A percentile compares a stretch with the other conserved stretches of the same genome.
Evolutionary conservation across 2,113 vertebrate genomes (phyloP).

Genomic region (Collichthys lucidus): DNA sequence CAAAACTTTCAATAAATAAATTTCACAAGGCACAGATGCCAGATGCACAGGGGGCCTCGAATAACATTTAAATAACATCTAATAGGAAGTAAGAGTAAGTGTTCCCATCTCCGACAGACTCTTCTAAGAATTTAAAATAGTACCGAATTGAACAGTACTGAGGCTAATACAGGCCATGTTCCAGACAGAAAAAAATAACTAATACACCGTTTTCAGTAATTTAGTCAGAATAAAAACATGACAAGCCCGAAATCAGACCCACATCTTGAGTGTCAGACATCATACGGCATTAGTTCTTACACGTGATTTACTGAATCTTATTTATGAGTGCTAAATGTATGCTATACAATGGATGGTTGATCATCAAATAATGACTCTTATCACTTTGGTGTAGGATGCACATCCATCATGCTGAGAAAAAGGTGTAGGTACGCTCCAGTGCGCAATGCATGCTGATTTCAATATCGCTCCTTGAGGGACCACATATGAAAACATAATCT

Average conservation of each 20-base stretch:
- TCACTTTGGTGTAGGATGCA: slow-evolving; percentile 70
- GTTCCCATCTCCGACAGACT: slow-evolving; percentile 27
- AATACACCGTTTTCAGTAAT: not conserved
- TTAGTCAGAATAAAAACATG: not conserved
- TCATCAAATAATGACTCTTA: slow-evolving; percentile 83
- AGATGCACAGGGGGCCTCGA: slow-evolving; percentile 82
- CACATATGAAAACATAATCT: slow-evolving; percentile 76
- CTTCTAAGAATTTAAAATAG: slow-evolving; percentile 57
- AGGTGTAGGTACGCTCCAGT: slow-evolving; percentile 65
- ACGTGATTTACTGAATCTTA: slow-evolving; percentile 57
- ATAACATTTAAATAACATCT: slow-evolving; percentile 78
- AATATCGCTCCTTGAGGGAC: slow-evolving; percentile 67
- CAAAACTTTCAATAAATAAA: slow-evolving; percentile 90
- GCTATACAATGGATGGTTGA: slow-evolving; percentile 76
- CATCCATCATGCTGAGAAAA: slow-evolving; percentile 79
- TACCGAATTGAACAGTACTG: not conserved
- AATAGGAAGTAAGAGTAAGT: slow-evolving; percentile 65
- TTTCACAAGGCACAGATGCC: slow-evolving; percentile 81
- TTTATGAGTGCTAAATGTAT: slow-evolving; percentile 67
- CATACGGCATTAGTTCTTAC: slow-evolving; percentile 20
- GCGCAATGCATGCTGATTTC: slow-evolving; percentile 75
- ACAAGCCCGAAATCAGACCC: slow-evolving; percentile 23
- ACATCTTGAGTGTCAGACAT: slow-evolving; percentile 31
- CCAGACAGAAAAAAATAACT: not conserved
- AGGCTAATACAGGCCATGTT: not conserved